Percentiles rank a stretch among this genome's conserved stretches.
phyloP scores from a whole-genome alignment of 2,888 invertebrate species.

The Ceramica pisi region DNA sequence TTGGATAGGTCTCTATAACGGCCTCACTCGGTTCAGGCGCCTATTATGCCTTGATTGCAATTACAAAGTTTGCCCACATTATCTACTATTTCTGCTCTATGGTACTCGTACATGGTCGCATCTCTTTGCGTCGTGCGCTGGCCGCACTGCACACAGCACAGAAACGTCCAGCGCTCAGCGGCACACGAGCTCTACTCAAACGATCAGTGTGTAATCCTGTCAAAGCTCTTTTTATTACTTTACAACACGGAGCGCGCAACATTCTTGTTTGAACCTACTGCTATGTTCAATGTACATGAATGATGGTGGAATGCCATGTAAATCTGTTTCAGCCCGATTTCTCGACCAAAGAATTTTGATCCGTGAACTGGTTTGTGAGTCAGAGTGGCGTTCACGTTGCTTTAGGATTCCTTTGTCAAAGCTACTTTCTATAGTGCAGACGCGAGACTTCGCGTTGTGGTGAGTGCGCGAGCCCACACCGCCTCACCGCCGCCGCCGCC shows the following conservation, averaged over 20 bases:
- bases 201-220: background rate
- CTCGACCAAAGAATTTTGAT: conserved; percentile 44
- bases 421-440: conserved; percentile 58
- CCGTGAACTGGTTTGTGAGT: conserved; percentile 62
- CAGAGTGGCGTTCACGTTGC: conserved; percentile 40
- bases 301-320: conserved; percentile 3
- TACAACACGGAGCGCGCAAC: background rate
- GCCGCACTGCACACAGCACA: too few species aligned
- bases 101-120: too few species aligned
- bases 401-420: conserved; percentile 62
- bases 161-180: too few species aligned
- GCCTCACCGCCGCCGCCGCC: background rate
- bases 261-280: background rate
- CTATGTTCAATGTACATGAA: background rate
- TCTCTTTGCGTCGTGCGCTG: too few species aligned
- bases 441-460: background rate
- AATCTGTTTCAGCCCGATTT: conserved; percentile 34
- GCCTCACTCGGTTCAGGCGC: too few species aligned
- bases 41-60: too few species aligned
- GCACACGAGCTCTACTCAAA: too few species aligned
- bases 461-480: conserved; percentile 13
- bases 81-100: too few species aligned
- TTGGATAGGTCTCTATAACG: too few species aligned
- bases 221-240: background rate
- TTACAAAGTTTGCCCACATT: too few species aligned